Evolutionary conservation across 2,113 vertebrate species (phyloP), one percentile per base, ranked within the genome.

Genomic region (Ceuthmochares aereus): DNA sequence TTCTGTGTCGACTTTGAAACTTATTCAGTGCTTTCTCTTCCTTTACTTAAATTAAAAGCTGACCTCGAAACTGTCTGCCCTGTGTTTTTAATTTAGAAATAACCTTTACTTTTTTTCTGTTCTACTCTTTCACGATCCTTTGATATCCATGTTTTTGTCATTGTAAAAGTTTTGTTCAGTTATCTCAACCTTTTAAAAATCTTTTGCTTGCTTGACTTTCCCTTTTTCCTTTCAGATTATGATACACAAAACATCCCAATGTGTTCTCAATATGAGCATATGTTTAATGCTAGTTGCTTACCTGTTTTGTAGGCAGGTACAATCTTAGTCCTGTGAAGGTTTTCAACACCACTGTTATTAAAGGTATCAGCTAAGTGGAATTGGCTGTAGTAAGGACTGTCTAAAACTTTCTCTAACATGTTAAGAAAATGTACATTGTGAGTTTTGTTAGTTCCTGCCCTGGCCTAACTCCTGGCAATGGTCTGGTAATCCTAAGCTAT

Each of bases 141-240:
- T 77, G 43, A 54, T 67, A 76, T 70, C 22, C 10, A 14, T 63
- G 20, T 45, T 36, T 85, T 77, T 72, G 40, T 40, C 17, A 90
- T n/a, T 36, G 20, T 84, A 58, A 40, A 49, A 80, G 32, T 62
- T 58, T 14, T 43, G 9, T 91, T 90, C 25, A 60, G 42, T 88
- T 67, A 49, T 60, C n/a, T 72, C 21, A 76, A 32, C 72, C 21
- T 45, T 45, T 58, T 70, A 29, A 76, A 75, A 81, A 52, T 47
- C 37, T 64, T 56, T 66, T 51, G 47, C 51, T 92, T 78, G 52
- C 36, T 93, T 86, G 62, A 85, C 47, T 79, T 93, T 94, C 43
- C 84, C 49, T 96, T 81, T 95, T 93, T 89, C 87, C 75, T 91
- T 96, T 92, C 70, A 94, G 66, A 73, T 96, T 91, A 83, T 89